Base-by-base conservation (phyloP, 2,888 invertebrate species). In the Nomada flava region DNA sequence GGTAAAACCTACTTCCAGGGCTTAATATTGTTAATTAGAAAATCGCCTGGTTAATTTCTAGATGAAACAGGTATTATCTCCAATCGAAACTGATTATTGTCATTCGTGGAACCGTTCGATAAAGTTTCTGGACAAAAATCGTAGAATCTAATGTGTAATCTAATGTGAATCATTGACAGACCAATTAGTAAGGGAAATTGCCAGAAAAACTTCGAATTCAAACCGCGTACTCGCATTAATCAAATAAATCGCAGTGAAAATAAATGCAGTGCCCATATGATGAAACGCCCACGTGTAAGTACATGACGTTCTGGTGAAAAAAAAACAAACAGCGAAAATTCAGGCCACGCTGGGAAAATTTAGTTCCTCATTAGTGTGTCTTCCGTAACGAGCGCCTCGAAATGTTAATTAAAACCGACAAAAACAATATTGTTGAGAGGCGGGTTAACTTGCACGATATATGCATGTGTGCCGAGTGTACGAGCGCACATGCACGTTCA, bases 371-470 rank as follows among this genome's bases (percentile, higher is more conserved):
- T 72, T 63, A 72, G 62, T 53, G 36, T 42, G n/a, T 23, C 52
- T 20, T 47, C 62, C 44, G 75, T 47, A 55, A 23, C 26, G 42
- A 44, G 26, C 63, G 42, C 63, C 63, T 53, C 71, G 71, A 77
- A 74, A 60, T 77, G 65, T 74, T 74, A 74, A 60, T 77, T 77
- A 60, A 73, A 76, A 73, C 75, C 10, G 59, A 74, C 76, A 47
- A 77, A 74, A 65, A 68, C 74, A 74, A 68, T 67, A 57, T 70
- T 63, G 62, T 70, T 52, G 20, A 23, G 44, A 36, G 20, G 23
- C 53, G n/a, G 18, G 76, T 55, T 62, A 71, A 72, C 72, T 59
- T 50, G 65, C 18, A 57, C 64, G 72, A 52, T 42, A 29, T 52
- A 52, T 59, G 57, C 50, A 50, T 13, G 23, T n/a, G 20, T 53